Base-by-base conservation (phyloP, 2,113 vertebrate genomes). In the Cheilinus undulatus region DNA sequence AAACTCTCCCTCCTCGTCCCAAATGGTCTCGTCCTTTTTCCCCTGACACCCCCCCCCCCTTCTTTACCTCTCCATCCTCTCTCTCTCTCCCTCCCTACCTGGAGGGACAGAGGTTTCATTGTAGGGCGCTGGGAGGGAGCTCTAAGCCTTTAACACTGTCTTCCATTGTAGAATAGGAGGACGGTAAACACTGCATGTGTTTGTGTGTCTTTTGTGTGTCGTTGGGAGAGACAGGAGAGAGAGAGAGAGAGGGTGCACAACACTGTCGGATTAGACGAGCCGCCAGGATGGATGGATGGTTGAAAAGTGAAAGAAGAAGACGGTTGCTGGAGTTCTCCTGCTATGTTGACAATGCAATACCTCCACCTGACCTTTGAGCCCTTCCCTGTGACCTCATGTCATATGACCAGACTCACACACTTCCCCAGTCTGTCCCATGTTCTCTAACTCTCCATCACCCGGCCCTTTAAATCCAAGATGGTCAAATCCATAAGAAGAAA, bases 71-170 rank as follows among this genome's bases (percentile, higher is more conserved):
- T 14, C 30, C 5, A 34, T 34, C 9, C 48, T 28, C n/a, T 30
- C 34, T 27, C 27, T 22, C 60, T 14, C 43, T 28, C 60, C 13
- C 22, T 26, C 70, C 24, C 82, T 91, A 92, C 91, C 92, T 93
- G 87, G 60, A 66, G 54, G 79, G 77, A 92, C 92, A 92, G 91
- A 87, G 89, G 75, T 73, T 82, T 78, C 85, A 89, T 92, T 92
- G 91, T 93, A 15, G 43, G 23, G 1, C 72, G 54, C 60, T 48
- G 51, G 56, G 77, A 83, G 64, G 69, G 82, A 73, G 68, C 69
- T 75, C 45, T 23, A 15, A 73, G 72, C 74, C 62, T 67, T 73
- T 46, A 85, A 90, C 90, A 92, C 88, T 82, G 88, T 87, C 78
- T 83, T 51, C 82, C 85, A 83, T 91, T 91, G 88, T 89, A 34